phyloP scores from a whole-genome alignment of 2,113 vertebrate species.

The Daboia siamensis region DNA sequence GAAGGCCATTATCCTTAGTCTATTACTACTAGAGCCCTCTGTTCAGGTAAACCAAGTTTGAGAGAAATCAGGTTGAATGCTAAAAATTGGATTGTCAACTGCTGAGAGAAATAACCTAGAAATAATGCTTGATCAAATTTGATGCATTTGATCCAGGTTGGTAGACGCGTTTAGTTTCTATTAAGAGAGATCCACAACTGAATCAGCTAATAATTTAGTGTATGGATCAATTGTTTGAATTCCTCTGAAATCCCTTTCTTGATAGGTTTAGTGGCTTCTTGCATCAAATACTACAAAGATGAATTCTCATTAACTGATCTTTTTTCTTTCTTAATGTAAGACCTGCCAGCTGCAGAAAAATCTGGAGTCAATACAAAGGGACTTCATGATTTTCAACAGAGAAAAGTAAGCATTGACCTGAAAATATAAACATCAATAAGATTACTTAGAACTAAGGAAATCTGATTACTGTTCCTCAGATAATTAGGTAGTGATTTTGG shows the following conservation, averaged over 20 bases:
- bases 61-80: background rate
- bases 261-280: background rate
- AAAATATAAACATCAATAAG: background rate
- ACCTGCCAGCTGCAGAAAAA: conserved; percentile 85
- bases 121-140: background rate
- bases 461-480: background rate
- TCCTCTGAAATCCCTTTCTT: background rate
- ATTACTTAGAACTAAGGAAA: background rate
- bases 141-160: background rate
- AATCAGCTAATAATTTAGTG: background rate
- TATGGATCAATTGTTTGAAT: background rate
- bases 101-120: background rate
- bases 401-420: conserved; percentile 82
- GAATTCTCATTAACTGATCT: conserved; percentile 4
- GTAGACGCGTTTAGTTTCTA: background rate
- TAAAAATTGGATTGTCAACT: background rate
- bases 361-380: conserved; percentile 87
- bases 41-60: background rate
- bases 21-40: background rate
- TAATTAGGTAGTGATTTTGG: background rate
- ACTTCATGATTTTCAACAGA: conserved; percentile 98
- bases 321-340: conserved; percentile 60
- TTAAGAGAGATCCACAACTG: background rate
- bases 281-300: background rate
- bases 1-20: background rate